Evolutionary conservation across 2,113 vertebrate species (phyloP).

Genomic region (Peromyscus leucopus): DNA sequence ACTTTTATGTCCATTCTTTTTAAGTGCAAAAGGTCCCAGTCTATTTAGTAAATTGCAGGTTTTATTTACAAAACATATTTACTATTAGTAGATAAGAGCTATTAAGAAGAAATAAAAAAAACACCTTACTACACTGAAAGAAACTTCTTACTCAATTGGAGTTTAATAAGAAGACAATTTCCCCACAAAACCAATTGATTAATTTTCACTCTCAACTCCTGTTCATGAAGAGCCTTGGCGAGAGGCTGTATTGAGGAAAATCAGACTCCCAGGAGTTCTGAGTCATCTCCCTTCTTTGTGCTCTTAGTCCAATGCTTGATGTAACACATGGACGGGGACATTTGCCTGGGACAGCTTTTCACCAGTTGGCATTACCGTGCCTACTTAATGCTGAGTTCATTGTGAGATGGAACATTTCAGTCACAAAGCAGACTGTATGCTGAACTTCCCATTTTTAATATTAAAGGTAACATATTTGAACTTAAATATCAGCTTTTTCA

Average conservation of each 20-base stretch:
- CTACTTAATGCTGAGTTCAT: neutral
- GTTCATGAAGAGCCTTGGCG: neutral
- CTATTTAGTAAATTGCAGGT: neutral
- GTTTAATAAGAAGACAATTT: neutral
- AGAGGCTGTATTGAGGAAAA: neutral
- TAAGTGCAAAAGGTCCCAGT: neutral
- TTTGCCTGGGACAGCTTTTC: neutral
- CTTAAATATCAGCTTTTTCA: neutral
- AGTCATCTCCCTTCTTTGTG: neutral
- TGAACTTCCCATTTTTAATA: neutral
- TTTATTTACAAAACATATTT: constrained; percentile 7
- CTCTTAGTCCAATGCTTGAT: neutral
- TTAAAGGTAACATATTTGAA: neutral
- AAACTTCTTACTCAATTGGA: neutral
- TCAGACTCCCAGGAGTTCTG: neutral
- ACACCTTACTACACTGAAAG: neutral
- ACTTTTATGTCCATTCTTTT: neutral
- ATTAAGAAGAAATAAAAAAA: neutral
- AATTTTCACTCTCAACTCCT: neutral
- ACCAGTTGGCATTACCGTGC: neutral
- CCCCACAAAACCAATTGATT: neutral
- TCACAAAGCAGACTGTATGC: neutral
- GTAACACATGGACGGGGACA: neutral
- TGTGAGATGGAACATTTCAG: neutral
- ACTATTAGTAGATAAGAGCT: neutral